Evolutionary conservation across 2,113 vertebrate species (phyloP).

Genomic region (Erythrolamprus reginae): DNA sequence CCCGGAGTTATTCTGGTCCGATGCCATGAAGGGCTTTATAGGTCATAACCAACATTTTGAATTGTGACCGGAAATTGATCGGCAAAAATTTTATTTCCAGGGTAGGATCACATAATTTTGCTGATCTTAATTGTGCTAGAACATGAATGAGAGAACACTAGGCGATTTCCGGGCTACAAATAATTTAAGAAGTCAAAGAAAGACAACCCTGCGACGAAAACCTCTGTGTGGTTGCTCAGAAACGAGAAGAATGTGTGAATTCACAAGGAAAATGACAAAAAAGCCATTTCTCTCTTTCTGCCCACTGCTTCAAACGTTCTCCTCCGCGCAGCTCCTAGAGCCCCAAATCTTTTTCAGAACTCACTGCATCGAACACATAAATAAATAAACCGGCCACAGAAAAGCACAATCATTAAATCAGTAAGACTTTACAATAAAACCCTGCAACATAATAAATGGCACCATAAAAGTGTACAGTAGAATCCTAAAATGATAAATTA

Average conservation of each 20-base stretch:
- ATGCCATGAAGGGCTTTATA: too few species aligned
- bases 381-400: background rate
- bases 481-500: background rate
- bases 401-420: background rate
- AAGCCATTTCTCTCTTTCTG: background rate
- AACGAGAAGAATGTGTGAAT: background rate
- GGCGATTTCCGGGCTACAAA: background rate
- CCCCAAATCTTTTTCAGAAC: background rate
- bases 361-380: background rate
- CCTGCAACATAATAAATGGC: background rate
- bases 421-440: background rate
- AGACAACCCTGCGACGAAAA: background rate
- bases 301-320: background rate
- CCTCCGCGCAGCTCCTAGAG: background rate
- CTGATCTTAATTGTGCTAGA: background rate
- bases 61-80: too few species aligned
- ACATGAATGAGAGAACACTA: background rate
- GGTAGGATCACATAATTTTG: background rate
- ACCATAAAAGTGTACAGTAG: background rate
- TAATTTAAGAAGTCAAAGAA: background rate
- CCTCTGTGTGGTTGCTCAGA: background rate
- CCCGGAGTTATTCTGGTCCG: too few species aligned
- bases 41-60: too few species aligned
- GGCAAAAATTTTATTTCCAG: too few species aligned
- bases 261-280: background rate